Conservation (phyloP, 2,113 vertebrate species). For the Myrmecophaga tridactyla region DNA sequence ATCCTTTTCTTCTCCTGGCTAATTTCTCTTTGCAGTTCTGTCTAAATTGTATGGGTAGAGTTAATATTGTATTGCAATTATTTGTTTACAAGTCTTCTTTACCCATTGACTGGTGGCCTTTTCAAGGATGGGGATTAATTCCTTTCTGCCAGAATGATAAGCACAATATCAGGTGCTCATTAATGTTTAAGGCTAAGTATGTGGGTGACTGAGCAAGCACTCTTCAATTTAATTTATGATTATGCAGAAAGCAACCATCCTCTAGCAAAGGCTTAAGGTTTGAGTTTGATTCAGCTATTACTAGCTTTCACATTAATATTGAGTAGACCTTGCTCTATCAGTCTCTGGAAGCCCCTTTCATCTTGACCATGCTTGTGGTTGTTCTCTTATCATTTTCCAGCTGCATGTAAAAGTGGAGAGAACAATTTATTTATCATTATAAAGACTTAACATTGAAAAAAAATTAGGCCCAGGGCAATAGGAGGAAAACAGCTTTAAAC, state of each 20-base stretch:
- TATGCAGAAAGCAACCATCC: neutral
- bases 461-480: neutral
- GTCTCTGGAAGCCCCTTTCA: neutral
- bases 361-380: neutral
- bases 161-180: neutral
- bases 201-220: neutral
- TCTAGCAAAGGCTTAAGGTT: neutral
- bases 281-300: neutral
- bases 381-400: too few relatives aligned
- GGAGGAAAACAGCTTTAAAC: neutral
- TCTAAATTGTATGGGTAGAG: neutral
- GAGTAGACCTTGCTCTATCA: neutral
- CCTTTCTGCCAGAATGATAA: neutral
- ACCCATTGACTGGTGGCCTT: neutral
- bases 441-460: too few relatives aligned
- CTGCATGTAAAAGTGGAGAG: too few relatives aligned
- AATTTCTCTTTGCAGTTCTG: neutral
- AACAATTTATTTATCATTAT: too few relatives aligned
- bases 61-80: neutral
- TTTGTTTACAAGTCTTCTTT: neutral
- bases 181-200: neutral
- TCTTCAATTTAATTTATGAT: neutral
- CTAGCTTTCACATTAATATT: neutral
- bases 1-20: neutral
- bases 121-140: neutral